Base-by-base conservation (phyloP, 1,140 invertebrate genomes). In the Hormaphis cornu region DNA sequence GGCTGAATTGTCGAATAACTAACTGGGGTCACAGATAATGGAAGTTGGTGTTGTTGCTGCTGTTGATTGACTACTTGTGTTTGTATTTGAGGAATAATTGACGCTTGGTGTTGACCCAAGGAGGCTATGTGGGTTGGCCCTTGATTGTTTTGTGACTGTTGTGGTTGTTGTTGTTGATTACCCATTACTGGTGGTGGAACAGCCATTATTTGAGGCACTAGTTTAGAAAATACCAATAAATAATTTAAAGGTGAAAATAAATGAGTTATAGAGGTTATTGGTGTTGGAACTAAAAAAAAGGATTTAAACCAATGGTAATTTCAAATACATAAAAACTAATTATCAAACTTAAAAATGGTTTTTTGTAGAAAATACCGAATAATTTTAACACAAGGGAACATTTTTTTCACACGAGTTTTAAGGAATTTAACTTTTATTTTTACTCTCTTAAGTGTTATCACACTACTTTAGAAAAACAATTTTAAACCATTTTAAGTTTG, bases 151-250 rank as follows among this genome's bases (percentile, higher is more conserved):
- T 66, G 61, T 48, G 61, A 6, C 10, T 24, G 5, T 12, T 66
- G 61, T 44, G 42, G 58, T 46, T 63, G 46, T 24, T 50, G 59
- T 22, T 66, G 59, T 0, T 63, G 61, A 66, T 18, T 14, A 50
- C 61, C 61, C 42, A 66, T 48, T 33, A 66, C 61, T 18, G 61
- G 61, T 16, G 61, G 28, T 1, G 61, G 61, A 16, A 66, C 61
- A 35, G 61, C 61, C 61, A 66, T 66, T 66, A 66, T 35, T 50
- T 66, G 61, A 66, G 61, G 61, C 7, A 66, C 61, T 66, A 22
- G 14, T 22, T 56, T 8, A 56, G 22, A 8, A 16, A 35, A 5
- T 56, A 54, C 30, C 16, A 53, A 30, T 16, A 20, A 18, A n/a
- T n/a, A n/a, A n/a, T n/a, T n/a, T 48, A 12, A 24, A 48, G 2